Conservation (phyloP, 2,888 invertebrate species). For the Tanytarsus gracilentus region DNA sequence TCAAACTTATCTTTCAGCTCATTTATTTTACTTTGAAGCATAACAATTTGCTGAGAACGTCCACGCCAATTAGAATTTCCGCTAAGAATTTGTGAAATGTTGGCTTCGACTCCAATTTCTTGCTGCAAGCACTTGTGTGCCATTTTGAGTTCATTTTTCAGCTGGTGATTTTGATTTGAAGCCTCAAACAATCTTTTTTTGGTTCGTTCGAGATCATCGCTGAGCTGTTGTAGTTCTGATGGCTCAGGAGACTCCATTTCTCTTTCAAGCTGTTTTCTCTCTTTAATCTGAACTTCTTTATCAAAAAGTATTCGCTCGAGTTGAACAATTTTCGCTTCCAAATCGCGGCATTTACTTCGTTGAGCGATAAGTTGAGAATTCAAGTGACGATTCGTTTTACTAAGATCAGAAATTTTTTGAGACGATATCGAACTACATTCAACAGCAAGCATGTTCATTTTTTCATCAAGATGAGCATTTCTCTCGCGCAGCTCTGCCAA, state of each 20-base stretch:
- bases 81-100: slow-evolving; percentile 51
- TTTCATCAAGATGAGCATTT: slow-evolving; percentile 37
- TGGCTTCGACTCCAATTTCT: slow-evolving; percentile 60
- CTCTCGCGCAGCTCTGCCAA: slow-evolving; percentile 37
- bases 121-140: slow-evolving; percentile 65
- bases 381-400: slow-evolving; percentile 39
- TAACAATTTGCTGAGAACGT: slow-evolving; percentile 63
- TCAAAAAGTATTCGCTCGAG: slow-evolving; percentile 35
- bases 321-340: slow-evolving; percentile 33
- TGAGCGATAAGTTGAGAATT: slow-evolving; percentile 31
- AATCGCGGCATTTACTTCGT: background rate
- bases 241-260: slow-evolving; percentile 33
- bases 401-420: slow-evolving; percentile 38
- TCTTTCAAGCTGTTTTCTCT: background rate
- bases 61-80: slow-evolving; percentile 63
- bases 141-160: slow-evolving; percentile 62
- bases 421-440: background rate
- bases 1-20: slow-evolving; percentile 56
- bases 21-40: slow-evolving; percentile 56
- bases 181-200: slow-evolving; percentile 58
- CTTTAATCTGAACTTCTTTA: slow-evolving; percentile 29
- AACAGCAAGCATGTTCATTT: slow-evolving; percentile 22
- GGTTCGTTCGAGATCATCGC: slow-evolving; percentile 51
- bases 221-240: slow-evolving; percentile 50
- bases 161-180: slow-evolving; percentile 57